Conservation (phyloP, 92 coral and sea anemone genomes). For the Pocillopora meandrina region DNA sequence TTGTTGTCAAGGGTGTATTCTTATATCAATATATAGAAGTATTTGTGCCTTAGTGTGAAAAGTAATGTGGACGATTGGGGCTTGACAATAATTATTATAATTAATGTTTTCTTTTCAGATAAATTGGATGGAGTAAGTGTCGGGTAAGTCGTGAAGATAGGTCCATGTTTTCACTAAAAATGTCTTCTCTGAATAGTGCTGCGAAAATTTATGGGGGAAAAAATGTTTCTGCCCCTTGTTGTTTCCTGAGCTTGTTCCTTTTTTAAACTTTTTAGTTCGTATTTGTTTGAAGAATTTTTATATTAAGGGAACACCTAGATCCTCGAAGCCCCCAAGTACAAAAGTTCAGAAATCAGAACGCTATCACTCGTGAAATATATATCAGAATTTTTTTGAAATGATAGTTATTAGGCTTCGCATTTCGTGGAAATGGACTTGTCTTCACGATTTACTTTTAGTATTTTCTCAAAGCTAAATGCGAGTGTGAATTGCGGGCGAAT, state of each 20-base stretch:
- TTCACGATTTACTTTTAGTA: background rate
- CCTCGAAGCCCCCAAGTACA: too few species aligned
- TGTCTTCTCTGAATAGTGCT: too few species aligned
- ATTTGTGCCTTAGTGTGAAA: slow-evolving; percentile 8
- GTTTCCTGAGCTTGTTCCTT: background rate
- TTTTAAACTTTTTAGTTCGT: background rate
- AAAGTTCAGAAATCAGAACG: too few species aligned
- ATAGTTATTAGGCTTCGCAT: background rate
- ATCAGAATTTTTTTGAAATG: background rate
- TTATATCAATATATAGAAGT: slow-evolving; percentile 5
- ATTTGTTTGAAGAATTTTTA: background rate
- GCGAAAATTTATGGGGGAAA: too few species aligned
- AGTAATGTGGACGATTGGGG: background rate
- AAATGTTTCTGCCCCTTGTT: background rate
- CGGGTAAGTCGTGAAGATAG: background rate
- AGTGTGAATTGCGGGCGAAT: background rate
- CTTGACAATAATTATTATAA: background rate
- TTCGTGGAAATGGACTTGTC: background rate
- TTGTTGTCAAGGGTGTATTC: slow-evolving; percentile 11
- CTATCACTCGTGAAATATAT: too few species aligned
- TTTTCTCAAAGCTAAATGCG: background rate
- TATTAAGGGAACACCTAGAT: background rate
- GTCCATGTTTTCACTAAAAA: background rate
- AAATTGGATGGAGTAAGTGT: background rate
- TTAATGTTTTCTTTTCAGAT: background rate